Evolutionary conservation across 2,888 invertebrate genomes (phyloP), one percentile per base, ranked within the genome.

Genomic region (Pterobdella sp.): DNA sequence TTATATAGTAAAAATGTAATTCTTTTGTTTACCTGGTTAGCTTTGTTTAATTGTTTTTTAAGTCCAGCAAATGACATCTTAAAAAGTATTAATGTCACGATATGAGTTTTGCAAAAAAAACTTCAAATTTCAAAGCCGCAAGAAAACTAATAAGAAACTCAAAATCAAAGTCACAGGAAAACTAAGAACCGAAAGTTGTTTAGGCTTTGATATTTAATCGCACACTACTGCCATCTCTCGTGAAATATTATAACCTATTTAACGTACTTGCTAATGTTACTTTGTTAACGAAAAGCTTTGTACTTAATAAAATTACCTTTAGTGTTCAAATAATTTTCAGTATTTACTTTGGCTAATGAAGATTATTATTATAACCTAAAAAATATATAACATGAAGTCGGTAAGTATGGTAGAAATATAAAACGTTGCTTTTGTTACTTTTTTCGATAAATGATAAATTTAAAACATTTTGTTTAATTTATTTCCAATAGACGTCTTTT

Each of bases 11-110:
- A n/a, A n/a, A n/a, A n/a, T n/a, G n/a, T n/a, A 7, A 42, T 42
- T 42, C 1, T n/a, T 36, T 56, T 32, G 26, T 29, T 63, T 31
- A 73, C 73, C 32, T 73, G 73, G 34, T 73, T 73, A 42, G 73
- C 73, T 69, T 73, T 73, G 60, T 73, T 73, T 29, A 73, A 63
- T 35, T 73, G 73, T 52, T 73, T 73, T 63, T 73, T 73, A 31
- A 73, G 56, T 31, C 73, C 73, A n/a, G 73, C 73, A n/a, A 73
- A 64, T 26, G 73, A 73, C 73, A 73, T 73, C 34, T 52, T 68
- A n/a, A 18, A n/a, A 56, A 26, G 4, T 14, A 42, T 7, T 7
- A 10, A 34, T n/a, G 37, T 66, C 52, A 42, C 22, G 14, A 35
- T n/a, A 37, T 49, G 29, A 67, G 29, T 31, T 67, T 34, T 66